These are phyloP conservation scores for Ranitomeya variabilis DNA, from an alignment of 2,113 vertebrate genomes.

Conservation along the genomic window DNA sequence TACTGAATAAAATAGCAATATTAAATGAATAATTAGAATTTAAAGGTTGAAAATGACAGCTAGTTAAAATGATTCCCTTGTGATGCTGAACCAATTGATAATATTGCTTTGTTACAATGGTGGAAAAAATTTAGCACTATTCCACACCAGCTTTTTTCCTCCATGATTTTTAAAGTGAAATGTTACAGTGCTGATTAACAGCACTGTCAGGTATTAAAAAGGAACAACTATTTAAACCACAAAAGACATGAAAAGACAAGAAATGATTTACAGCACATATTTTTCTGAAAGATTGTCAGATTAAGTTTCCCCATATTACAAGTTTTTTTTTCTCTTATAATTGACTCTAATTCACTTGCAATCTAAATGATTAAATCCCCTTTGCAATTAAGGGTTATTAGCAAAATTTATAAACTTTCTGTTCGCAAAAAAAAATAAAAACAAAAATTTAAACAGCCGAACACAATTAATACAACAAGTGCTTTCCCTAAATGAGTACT, in stretches of 20 bases:
- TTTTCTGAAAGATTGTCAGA: neutral
- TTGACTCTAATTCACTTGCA: no score
- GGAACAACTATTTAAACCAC: neutral
- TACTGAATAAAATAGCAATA: neutral
- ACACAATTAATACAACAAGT: no score
- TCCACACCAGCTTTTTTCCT: neutral
- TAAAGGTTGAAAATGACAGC: constrained; percentile 9
- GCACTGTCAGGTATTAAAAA: neutral
- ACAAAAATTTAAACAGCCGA: no score
- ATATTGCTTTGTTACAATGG: neutral
- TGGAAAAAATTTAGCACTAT: neutral
- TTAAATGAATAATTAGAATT: neutral
- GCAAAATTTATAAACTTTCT: no score
- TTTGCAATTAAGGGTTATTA: no score
- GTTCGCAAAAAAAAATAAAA: no score
- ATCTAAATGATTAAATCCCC: no score
- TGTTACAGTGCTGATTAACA: neutral
- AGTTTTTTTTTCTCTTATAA: no score
- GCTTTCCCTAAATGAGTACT: no score
- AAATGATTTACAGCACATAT: neutral
- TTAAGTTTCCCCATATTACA: no score
- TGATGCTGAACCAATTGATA: constrained; percentile 12
- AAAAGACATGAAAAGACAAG: constrained; percentile 5
- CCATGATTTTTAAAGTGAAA: neutral
- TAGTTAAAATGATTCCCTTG: neutral